Percentiles rank a stretch among this genome's conserved stretches.
Conservation (phyloP, 2,113 vertebrate genomes). For the Anser brachyrhynchus region DNA sequence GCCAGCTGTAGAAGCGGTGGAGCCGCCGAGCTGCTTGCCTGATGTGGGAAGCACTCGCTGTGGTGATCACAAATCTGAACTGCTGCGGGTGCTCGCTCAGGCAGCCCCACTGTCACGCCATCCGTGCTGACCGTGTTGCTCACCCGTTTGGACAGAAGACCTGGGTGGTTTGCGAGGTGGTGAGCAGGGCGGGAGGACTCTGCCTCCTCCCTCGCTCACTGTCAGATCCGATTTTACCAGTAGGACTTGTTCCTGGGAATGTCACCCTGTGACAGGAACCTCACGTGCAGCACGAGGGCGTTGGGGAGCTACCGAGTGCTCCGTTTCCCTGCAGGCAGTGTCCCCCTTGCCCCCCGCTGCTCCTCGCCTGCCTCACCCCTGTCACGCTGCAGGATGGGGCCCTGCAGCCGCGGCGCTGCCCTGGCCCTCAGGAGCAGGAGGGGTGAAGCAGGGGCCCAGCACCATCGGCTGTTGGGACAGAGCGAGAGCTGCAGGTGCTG, state of each 20-base stretch:
- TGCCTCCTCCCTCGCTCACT: background rate
- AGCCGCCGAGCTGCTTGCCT: accelerated
- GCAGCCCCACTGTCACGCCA: accelerated
- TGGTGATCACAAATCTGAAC: background rate
- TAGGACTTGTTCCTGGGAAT: background rate
- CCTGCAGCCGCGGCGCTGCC: background rate
- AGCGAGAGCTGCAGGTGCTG: background rate
- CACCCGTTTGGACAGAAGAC: background rate
- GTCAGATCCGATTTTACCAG: background rate
- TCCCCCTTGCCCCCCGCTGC: background rate
- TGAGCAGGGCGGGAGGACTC: background rate
- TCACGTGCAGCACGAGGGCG: background rate
- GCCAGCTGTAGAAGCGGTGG: background rate
- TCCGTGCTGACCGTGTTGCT: background rate
- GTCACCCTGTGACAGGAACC: background rate
- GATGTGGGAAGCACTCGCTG: accelerated
- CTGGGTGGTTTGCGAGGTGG: background rate
- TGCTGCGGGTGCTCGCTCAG: background rate
- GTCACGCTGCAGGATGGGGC: too few species aligned
- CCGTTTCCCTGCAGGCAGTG: background rate
- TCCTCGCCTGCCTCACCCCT: background rate
- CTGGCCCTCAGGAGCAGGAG: background rate
- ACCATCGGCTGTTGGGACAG: background rate
- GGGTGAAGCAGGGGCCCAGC: background rate
- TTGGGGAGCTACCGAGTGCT: background rate